These are phyloP conservation scores for Schizaphis graminum DNA, from an alignment of 2,888 invertebrate genomes.

Conservation along the genomic window DNA sequence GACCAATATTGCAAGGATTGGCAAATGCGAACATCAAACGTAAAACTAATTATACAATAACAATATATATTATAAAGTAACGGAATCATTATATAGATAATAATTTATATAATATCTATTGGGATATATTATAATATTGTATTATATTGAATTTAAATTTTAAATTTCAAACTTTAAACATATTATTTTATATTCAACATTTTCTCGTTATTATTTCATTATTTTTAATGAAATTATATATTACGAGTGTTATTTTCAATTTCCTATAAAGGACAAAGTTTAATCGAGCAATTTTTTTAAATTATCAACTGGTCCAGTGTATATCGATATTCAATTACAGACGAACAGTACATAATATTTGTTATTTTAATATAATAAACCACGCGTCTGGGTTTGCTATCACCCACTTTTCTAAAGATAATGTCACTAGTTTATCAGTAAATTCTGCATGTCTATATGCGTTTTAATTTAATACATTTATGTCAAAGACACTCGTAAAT, in stretches of 20 bases:
- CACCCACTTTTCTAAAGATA: neutral
- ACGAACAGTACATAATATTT: neutral
- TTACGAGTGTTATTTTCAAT: neutral
- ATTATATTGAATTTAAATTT: neutral
- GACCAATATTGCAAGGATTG: conserved; percentile 31
- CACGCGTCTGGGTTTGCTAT: neutral
- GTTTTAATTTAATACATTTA: neutral
- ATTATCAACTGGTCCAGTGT: neutral
- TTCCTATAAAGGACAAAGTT: neutral
- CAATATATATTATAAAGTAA: neutral
- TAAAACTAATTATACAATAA: neutral
- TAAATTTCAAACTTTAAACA: neutral
- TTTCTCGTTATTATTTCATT: neutral
- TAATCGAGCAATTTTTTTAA: neutral
- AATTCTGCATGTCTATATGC: neutral
- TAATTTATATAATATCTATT: neutral
- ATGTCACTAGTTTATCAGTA: neutral
- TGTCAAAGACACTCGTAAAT: neutral
- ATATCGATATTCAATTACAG: neutral
- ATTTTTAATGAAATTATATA: neutral
- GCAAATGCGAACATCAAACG: conserved; percentile 3
- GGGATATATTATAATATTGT: neutral
- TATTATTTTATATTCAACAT: neutral
- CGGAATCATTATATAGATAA: neutral
- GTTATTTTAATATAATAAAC: neutral